phyloP scores from a whole-genome alignment of 2,113 vertebrate species.

The Sylvia atricapilla region DNA sequence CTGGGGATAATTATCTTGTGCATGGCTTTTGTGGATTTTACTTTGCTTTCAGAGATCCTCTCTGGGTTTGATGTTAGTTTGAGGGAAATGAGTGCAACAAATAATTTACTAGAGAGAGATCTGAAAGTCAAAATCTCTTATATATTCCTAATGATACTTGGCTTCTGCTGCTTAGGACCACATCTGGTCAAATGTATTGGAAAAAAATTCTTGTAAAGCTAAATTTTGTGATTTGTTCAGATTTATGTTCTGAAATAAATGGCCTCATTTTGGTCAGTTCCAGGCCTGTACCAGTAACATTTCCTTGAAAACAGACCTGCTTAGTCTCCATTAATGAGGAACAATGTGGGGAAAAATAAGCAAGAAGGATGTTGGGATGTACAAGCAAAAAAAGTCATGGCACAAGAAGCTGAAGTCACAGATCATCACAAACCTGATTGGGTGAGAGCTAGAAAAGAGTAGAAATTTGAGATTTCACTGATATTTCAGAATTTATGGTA shows the following conservation, averaged over 20 bases:
- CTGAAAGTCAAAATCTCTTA: neutral
- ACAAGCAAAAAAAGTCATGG: neutral
- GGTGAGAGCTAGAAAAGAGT: neutral
- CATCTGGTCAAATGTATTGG: neutral
- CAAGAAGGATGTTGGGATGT: fast-evolving
- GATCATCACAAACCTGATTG: neutral
- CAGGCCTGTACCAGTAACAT: fast-evolving
- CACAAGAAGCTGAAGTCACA: neutral
- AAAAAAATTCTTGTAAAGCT: neutral
- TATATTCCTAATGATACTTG: neutral
- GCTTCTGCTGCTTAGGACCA: neutral
- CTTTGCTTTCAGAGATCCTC: neutral
- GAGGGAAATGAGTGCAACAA: neutral
- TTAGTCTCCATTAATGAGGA: neutral
- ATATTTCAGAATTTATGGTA: neutral
- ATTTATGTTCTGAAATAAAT: neutral
- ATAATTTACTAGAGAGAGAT: neutral
- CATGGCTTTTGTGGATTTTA: neutral
- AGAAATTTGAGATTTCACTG: neutral
- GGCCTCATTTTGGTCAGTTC: neutral
- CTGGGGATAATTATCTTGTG: neutral
- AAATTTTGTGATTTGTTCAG: neutral
- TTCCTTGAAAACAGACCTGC: neutral
- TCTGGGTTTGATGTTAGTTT: neutral
- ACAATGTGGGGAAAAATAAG: fast-evolving